Conservation (phyloP, 2,113 vertebrate species). For the Anarhynchus alexandrinus region DNA sequence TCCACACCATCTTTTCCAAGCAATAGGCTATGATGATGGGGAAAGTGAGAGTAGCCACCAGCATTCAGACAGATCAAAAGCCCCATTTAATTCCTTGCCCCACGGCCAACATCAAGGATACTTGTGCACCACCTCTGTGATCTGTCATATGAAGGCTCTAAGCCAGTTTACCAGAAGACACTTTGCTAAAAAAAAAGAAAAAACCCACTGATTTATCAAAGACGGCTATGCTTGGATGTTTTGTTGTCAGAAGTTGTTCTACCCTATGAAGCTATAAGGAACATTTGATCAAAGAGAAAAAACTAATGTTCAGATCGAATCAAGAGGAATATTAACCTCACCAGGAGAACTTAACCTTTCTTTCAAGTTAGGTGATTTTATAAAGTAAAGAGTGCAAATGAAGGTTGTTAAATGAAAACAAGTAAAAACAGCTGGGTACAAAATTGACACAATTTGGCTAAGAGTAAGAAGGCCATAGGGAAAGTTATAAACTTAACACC, state of each 20-base stretch:
- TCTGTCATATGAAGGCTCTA: neutral
- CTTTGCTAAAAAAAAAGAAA: neutral
- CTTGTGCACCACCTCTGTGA: neutral
- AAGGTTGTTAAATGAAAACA: conserved; percentile 27
- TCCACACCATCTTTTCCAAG: neutral
- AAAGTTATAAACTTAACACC: conserved; percentile 65
- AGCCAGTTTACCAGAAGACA: neutral
- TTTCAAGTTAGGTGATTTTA: conserved; percentile 41
- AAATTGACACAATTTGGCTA: neutral
- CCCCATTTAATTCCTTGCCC: neutral
- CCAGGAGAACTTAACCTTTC: neutral
- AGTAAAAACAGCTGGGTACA: conserved; percentile 3
- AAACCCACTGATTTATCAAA: neutral
- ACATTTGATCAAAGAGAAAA: neutral
- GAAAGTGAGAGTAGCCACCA: neutral
- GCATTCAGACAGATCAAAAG: accelerated
- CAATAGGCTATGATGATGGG: neutral
- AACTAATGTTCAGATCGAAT: neutral
- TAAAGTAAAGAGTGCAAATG: conserved; percentile 8
- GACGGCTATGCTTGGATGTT: neutral
- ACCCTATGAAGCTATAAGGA: neutral
- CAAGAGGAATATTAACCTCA: neutral
- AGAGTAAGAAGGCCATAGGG: conserved; percentile 1
- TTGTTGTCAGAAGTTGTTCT: neutral
- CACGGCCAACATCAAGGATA: neutral